A percentile compares a stretch with the other conserved stretches of the same genome.
These are phyloP conservation scores for Columba janthina DNA, from an alignment of 2,113 vertebrate genomes.

Conservation along the genomic window DNA sequence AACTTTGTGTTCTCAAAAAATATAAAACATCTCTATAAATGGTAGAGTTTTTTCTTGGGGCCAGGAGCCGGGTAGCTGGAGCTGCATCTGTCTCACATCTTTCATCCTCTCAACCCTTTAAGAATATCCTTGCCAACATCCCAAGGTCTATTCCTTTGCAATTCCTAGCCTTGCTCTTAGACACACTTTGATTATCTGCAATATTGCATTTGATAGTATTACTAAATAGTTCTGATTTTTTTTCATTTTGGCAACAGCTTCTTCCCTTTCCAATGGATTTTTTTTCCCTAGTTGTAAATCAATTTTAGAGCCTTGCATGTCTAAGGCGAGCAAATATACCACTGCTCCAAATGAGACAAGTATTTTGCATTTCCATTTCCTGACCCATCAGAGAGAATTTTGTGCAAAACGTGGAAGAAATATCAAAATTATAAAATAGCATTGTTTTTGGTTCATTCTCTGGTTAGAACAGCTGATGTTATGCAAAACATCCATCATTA, in stretches of 20 bases:
- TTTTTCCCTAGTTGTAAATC: slow-evolving; percentile 8
- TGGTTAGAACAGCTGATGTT: neutral
- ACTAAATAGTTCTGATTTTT: slow-evolving; percentile 15
- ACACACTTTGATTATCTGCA: slow-evolving; percentile 27
- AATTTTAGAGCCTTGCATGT: slow-evolving; percentile 21
- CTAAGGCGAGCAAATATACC: slow-evolving; percentile 30
- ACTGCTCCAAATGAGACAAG: slow-evolving; percentile 6
- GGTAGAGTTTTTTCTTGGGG: neutral
- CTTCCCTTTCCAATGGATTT: neutral
- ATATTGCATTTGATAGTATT: slow-evolving; percentile 31
- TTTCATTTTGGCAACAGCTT: neutral
- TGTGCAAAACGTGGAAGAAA: neutral
- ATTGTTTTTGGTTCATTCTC: neutral
- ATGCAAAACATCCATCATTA: neutral
- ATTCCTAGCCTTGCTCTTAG: neutral
- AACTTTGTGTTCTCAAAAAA: neutral
- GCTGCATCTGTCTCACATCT: slow-evolving; percentile 9
- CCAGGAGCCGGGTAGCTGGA: neutral
- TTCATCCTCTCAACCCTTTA: neutral
- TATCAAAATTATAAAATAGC: neutral
- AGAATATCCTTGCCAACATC: slow-evolving; percentile 1
- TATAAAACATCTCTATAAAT: neutral
- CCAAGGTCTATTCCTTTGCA: neutral
- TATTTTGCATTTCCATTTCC: slow-evolving; percentile 34
- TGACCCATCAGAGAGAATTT: slow-evolving; percentile 21